phyloP scores from a whole-genome alignment of 2,113 vertebrate species.

The Maccullochella peelii region DNA sequence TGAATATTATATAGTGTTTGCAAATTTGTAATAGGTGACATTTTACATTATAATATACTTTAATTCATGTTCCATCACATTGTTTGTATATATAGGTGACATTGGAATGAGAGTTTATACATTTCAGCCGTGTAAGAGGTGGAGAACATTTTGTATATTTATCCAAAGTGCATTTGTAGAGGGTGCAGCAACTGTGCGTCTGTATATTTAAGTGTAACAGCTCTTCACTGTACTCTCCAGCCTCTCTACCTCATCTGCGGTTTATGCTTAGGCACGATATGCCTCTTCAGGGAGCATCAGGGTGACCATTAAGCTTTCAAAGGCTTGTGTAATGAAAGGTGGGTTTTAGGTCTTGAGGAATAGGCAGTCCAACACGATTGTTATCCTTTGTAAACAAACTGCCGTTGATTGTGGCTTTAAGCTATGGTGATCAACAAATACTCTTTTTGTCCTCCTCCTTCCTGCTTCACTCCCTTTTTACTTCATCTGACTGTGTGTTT shows the following conservation, averaged over 20 bases:
- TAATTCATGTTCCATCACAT: background rate
- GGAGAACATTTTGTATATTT: constrained; percentile 30
- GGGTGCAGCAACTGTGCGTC: background rate
- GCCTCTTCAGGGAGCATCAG: constrained; percentile 47
- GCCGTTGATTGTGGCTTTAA: constrained; percentile 49
- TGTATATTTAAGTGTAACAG: constrained; percentile 28
- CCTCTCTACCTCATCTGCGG: constrained; percentile 17
- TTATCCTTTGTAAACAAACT: constrained; percentile 57
- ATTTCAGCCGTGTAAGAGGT: background rate
- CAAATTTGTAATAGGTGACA: background rate
- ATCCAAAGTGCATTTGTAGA: background rate
- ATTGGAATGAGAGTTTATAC: background rate
- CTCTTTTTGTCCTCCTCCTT: constrained; percentile 23
- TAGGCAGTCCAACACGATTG: constrained; percentile 31
- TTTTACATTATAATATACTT: background rate
- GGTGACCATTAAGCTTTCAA: constrained; percentile 38
- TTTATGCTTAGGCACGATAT: constrained; percentile 18
- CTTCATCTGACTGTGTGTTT: constrained; percentile 17
- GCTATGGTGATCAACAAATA: constrained; percentile 41
- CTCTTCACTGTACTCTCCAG: constrained; percentile 19
- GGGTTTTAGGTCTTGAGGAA: constrained; percentile 44
- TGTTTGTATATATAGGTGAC: constrained; percentile 5
- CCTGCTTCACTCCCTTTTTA: constrained; percentile 6
- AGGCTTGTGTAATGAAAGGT: constrained; percentile 48
- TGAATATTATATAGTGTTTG: background rate